Evolutionary conservation across 1,140 invertebrate species (phyloP).

Genomic region (Luehdorfia chinensis): DNA sequence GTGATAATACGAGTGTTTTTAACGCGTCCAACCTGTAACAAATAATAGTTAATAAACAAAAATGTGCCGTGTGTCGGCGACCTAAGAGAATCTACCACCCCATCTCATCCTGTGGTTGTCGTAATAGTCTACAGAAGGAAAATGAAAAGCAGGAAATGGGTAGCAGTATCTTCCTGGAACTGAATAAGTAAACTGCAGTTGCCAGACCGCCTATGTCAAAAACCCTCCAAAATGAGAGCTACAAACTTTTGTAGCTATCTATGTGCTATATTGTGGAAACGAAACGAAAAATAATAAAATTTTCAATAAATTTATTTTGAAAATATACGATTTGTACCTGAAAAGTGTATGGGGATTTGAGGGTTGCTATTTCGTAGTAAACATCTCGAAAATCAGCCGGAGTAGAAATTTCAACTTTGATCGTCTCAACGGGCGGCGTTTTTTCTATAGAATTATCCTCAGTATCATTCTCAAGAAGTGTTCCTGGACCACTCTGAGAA

Average conservation of each 20-base stretch:
- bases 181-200: too few relatives aligned
- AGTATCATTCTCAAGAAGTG: constrained; percentile 79
- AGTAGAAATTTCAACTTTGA: constrained; percentile 92
- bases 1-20: constrained; percentile 92
- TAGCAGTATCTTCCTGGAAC: too few relatives aligned
- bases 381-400: constrained; percentile 89
- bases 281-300: background rate
- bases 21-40: constrained; percentile 87
- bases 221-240: too few relatives aligned
- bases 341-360: constrained; percentile 92
- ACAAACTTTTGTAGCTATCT: too few relatives aligned
- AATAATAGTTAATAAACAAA: constrained; percentile 14
- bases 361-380: constrained; percentile 92
- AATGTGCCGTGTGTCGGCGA: too few relatives aligned
- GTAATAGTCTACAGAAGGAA: too few relatives aligned
- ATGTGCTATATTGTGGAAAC: too few relatives aligned
- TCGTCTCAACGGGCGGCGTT: constrained; percentile 83
- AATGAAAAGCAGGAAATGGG: too few relatives aligned
- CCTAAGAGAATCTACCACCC: too few relatives aligned
- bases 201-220: too few relatives aligned
- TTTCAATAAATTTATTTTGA: background rate
- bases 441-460: constrained; percentile 80
- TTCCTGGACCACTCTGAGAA: constrained; percentile 79
- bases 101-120: too few relatives aligned
- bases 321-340: constrained; percentile 78